Evolutionary conservation across 2,888 invertebrate genomes (phyloP).

Genomic region (Disparrhopalites patrizii): DNA sequence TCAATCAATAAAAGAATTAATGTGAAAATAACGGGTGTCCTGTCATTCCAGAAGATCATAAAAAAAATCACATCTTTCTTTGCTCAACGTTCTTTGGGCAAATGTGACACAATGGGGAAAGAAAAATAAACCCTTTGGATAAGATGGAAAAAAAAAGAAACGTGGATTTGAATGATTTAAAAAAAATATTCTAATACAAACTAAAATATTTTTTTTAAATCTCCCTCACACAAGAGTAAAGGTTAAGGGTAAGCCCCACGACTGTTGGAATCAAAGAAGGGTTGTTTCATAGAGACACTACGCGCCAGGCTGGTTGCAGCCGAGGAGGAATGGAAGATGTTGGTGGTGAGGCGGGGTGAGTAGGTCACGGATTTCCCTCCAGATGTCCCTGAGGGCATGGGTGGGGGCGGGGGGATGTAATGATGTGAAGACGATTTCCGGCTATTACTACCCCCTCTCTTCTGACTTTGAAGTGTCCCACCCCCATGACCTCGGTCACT

Average conservation of each 20-base stretch:
- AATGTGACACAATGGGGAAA: too few relatives aligned
- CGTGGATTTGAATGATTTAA: too few relatives aligned
- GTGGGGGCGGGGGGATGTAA: slow-evolving; percentile 31
- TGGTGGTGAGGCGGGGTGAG: slow-evolving; percentile 48
- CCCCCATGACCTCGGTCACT: slow-evolving; percentile 47
- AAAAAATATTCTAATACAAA: not conserved
- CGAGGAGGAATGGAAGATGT: slow-evolving; percentile 47
- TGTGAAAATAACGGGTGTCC: too few relatives aligned
- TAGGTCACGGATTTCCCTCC: slow-evolving; percentile 47
- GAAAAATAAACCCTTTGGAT: too few relatives aligned
- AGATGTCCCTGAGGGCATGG: slow-evolving; percentile 33
- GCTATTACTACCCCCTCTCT: slow-evolving; percentile 36
- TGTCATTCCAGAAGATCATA: too few relatives aligned
- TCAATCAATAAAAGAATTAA: too few relatives aligned
- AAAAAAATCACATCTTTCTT: too few relatives aligned
- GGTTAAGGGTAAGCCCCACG: slow-evolving; percentile 47
- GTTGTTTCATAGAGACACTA: slow-evolving; percentile 48
- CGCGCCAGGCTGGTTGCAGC: slow-evolving; percentile 47
- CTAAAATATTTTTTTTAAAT: not conserved
- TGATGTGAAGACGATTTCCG: too few relatives aligned
- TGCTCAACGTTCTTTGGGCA: too few relatives aligned
- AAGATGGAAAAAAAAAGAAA: too few relatives aligned
- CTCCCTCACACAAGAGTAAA: not conserved
- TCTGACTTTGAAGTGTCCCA: slow-evolving; percentile 46
- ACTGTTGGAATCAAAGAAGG: slow-evolving; percentile 42